Percentiles rank a stretch among this genome's conserved stretches.
These are phyloP conservation scores for Sus scrofa DNA, from an alignment of 2,113 vertebrate species.

Conservation along the genomic window T2T-Sscrofa CM000830.6:37935001-37935500, in stretches of 20 bases:
- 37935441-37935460: slow-evolving; percentile 43
- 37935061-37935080: slow-evolving; percentile 71
- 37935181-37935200: slow-evolving; percentile 64
- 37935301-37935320: slow-evolving; percentile 72
- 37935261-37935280: slow-evolving; percentile 65
- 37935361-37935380: slow-evolving; percentile 70
- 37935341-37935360: slow-evolving; percentile 57
- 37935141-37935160: slow-evolving; percentile 29
- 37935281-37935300: slow-evolving; percentile 76
- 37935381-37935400: slow-evolving; percentile 58
- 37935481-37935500: background rate
- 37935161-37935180: slow-evolving; percentile 48
- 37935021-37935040: slow-evolving; percentile 74
- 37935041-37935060: slow-evolving; percentile 66
- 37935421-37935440: slow-evolving; percentile 63
- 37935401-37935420: slow-evolving; percentile 66
- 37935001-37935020: slow-evolving; percentile 42
- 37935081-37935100: slow-evolving; percentile 74
- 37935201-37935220: slow-evolving; percentile 52
- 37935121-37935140: slow-evolving; percentile 64
- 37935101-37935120: slow-evolving; percentile 66
- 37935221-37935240: slow-evolving; percentile 59
- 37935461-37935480: slow-evolving; percentile 38
- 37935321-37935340: slow-evolving; percentile 54
- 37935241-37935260: slow-evolving; percentile 28